Evolutionary conservation across 2,113 vertebrate species (phyloP).

Genomic region (Rhizomys pruinosus): DNA sequence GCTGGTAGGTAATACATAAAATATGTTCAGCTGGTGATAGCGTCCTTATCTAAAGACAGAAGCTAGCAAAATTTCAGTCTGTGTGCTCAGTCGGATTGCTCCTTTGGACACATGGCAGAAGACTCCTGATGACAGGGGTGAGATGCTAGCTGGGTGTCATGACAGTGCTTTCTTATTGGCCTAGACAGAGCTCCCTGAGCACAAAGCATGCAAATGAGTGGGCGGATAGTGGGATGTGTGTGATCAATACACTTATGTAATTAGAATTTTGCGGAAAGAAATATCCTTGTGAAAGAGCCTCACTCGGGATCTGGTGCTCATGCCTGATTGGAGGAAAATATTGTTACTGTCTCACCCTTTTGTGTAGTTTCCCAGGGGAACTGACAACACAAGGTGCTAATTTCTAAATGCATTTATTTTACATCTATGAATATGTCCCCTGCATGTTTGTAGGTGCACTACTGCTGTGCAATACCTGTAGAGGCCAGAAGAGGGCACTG

Average conservation of each 20-base stretch:
- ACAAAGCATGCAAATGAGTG: slow-evolving; percentile 76
- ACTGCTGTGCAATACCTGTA: no score
- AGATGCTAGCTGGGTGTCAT: slow-evolving; percentile 92
- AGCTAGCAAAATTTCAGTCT: slow-evolving; percentile 93
- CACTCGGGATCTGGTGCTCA: background rate
- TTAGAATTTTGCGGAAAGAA: slow-evolving; percentile 69
- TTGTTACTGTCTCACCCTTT: background rate
- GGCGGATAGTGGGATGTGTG: slow-evolving; percentile 43
- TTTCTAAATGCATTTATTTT: background rate
- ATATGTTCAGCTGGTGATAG: slow-evolving; percentile 98
- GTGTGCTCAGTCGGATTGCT: slow-evolving; percentile 92
- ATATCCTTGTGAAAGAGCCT: slow-evolving; percentile 29
- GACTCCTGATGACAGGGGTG: slow-evolving; percentile 90
- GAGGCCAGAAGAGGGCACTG: no score
- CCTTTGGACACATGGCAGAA: slow-evolving; percentile 91
- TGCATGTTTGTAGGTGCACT: no score
- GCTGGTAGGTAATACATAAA: slow-evolving; percentile 98
- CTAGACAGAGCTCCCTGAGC: slow-evolving; percentile 16
- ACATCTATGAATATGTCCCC: no score
- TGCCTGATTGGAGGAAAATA: background rate
- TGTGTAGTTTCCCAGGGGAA: slow-evolving; percentile 8
- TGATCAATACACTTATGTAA: slow-evolving; percentile 70
- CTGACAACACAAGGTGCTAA: slow-evolving; percentile 22
- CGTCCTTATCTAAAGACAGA: slow-evolving; percentile 95
- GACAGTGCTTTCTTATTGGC: slow-evolving; percentile 60